A percentile compares a stretch with the other conserved stretches of the same genome.
Conservation (phyloP, 2,113 vertebrate genomes). For the Lophura nycthemera region DNA sequence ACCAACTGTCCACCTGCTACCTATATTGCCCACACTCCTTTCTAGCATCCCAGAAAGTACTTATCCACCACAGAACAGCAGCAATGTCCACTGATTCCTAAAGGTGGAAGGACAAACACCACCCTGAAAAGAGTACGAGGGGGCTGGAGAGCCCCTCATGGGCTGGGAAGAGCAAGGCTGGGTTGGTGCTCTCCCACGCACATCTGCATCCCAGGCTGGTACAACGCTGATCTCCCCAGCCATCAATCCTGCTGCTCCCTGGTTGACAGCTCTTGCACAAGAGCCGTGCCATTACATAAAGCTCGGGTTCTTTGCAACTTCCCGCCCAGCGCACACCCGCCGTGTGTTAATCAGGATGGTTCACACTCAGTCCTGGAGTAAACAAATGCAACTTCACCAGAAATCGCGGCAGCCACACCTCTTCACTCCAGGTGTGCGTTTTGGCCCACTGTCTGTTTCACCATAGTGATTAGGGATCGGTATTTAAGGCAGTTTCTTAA, state of each 20-base stretch:
- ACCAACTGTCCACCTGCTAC: too few relatives aligned
- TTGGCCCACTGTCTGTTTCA: conserved; percentile 60
- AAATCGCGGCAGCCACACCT: conserved; percentile 36
- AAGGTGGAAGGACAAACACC: fast-evolving
- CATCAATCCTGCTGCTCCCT: conserved; percentile 50
- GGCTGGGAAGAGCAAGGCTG: neutral
- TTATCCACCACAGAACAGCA: neutral
- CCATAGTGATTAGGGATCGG: conserved; percentile 29
- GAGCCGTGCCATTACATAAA: conserved; percentile 50
- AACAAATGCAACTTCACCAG: conserved; percentile 65
- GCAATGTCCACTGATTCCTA: neutral
- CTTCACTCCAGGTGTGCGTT: conserved; percentile 51
- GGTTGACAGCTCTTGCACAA: conserved; percentile 60
- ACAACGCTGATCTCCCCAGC: neutral
- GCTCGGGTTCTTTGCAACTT: conserved; percentile 60
- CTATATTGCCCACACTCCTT: neutral
- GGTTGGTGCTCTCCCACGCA: neutral
- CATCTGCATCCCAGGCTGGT: neutral
- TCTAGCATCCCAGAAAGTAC: neutral
- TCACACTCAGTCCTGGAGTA: conserved; percentile 34
- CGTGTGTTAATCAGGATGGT: conserved; percentile 29
- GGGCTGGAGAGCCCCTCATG: neutral
- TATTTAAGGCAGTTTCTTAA: conserved; percentile 70
- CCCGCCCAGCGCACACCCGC: conserved; percentile 41
- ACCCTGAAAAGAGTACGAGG: neutral